Conservation (phyloP, 37 sponge, comb jelly and placozoan species). For the Aplysina aerophoba region DNA sequence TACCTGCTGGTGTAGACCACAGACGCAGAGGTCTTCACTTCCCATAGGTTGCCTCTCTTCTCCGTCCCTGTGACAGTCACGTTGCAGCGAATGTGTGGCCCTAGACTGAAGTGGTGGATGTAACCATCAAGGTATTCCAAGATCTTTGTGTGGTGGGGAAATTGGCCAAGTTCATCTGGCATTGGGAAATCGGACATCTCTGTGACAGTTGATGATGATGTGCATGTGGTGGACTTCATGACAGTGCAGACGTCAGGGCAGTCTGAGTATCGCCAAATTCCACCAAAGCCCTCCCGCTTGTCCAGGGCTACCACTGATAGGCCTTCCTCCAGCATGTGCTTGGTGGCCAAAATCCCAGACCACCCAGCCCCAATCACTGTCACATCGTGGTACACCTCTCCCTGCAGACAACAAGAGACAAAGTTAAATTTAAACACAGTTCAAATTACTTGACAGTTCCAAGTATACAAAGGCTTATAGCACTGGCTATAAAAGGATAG, state of each 20-base stretch:
- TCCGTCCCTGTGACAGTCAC: conserved; percentile 57
- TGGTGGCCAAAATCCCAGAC: conserved; percentile 83
- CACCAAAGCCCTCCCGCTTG: conserved; percentile 82
- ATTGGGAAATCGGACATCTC: conserved; percentile 96
- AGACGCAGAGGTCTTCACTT: conserved; percentile 34
- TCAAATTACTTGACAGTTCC: too few species aligned
- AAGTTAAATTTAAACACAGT: too few species aligned
- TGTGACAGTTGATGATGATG: conserved; percentile 76
- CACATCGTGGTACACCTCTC: conserved; percentile 73
- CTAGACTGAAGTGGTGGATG: conserved; percentile 63
- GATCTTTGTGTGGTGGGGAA: conserved; percentile 80
- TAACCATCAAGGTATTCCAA: conserved; percentile 76
- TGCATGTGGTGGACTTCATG: conserved; percentile 70
- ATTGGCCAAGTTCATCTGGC: conserved; percentile 79
- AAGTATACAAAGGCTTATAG: too few species aligned
- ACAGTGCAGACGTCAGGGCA: conserved; percentile 73
- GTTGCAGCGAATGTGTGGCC: conserved; percentile 74
- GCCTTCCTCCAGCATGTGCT: conserved; percentile 90
- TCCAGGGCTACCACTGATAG: conserved; percentile 86
- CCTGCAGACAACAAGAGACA: too few species aligned
- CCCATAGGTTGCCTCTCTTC: conserved; percentile 63
- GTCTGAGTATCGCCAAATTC: conserved; percentile 87
- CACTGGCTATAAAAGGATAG: too few species aligned
- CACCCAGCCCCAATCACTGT: conserved; percentile 93
- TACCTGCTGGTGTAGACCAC: conserved; percentile 54